A percentile compares a stretch with the other conserved stretches of the same genome.
Evolutionary conservation across 2,797 vertebrate species (phyloP).

Genomic region (Arctocebus calabarensis): DNA sequence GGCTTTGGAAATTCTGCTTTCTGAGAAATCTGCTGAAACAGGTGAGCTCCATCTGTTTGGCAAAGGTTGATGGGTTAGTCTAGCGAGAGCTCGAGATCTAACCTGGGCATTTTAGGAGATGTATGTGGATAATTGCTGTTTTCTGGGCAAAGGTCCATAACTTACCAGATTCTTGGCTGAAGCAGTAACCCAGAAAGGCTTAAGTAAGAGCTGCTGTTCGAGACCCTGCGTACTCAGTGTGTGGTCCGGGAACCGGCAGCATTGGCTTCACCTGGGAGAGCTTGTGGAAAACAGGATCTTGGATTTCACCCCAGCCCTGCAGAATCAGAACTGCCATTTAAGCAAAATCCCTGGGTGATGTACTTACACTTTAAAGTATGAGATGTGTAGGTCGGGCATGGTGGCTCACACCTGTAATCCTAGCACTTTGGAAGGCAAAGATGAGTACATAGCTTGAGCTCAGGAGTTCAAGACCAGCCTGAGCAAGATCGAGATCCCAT

Average conservation of each 20-base stretch:
- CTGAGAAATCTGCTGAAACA: neutral
- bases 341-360: neutral
- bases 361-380: accelerated
- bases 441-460: too few species aligned
- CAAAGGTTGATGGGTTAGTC: neutral
- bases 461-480: too few species aligned
- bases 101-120: neutral
- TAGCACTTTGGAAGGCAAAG: too few species aligned
- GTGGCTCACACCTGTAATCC: too few species aligned
- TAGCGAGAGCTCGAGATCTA: neutral
- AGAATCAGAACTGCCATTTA: neutral
- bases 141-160: neutral
- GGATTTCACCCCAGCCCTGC: neutral
- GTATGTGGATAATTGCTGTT: neutral
- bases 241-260: neutral
- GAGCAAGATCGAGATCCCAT: too few species aligned
- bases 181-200: neutral
- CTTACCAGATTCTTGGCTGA: neutral
- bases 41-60: neutral
- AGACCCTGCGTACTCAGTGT: neutral
- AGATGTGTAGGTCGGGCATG: too few species aligned
- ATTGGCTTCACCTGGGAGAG: neutral
- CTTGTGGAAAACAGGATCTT: neutral
- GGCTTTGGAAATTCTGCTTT: neutral
- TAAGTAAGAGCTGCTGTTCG: neutral